phyloP scores from a whole-genome alignment of 2,797 vertebrate species.

The Euphonia xanthogaster region DNA sequence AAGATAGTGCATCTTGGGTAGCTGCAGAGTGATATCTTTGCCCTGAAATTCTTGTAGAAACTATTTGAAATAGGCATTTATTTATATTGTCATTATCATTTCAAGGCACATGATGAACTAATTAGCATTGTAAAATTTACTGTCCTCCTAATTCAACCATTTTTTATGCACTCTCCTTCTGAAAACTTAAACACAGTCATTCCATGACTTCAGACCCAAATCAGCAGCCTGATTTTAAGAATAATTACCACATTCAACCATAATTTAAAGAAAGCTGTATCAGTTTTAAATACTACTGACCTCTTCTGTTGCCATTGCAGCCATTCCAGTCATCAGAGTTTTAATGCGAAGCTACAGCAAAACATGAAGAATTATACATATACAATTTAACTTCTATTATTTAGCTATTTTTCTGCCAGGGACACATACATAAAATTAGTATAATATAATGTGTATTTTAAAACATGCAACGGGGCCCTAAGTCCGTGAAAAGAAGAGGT shows the following conservation, averaged over 20 bases:
- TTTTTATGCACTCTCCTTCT: not conserved
- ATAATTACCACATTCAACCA: not conserved
- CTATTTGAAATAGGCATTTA: not conserved
- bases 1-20: not conserved
- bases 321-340: slow-evolving; percentile 94
- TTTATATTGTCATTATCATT: not conserved
- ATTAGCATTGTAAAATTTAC: not conserved
- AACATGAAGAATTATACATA: not conserved
- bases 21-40: not conserved
- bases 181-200: not conserved
- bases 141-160: not conserved
- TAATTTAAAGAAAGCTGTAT: not conserved
- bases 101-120: not conserved
- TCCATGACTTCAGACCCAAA: not conserved
- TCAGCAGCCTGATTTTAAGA: not conserved
- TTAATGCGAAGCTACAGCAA: slow-evolving; percentile 84
- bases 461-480: not conserved
- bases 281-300: slow-evolving; percentile 66
- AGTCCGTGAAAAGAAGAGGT: not conserved
- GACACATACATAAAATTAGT: not conserved
- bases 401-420: not conserved
- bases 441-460: not conserved
- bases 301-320: slow-evolving; percentile 90
- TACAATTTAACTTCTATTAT: not conserved
- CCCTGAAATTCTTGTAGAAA: not conserved